These are phyloP conservation scores for Dioctria rufipes DNA, from an alignment of 2,888 invertebrate species.

Conservation along the genomic window DNA sequence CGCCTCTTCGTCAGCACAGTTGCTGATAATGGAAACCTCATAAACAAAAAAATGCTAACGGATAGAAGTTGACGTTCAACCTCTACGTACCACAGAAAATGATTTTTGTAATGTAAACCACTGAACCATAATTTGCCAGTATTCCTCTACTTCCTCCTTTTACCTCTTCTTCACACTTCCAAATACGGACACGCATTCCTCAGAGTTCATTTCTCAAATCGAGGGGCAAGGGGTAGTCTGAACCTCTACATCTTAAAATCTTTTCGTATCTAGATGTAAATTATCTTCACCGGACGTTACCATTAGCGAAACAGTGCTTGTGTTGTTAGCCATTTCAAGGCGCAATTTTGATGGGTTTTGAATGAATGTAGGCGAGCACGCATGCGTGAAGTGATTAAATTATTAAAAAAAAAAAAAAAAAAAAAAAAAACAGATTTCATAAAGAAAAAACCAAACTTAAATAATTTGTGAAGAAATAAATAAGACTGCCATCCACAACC, in stretches of 20 bases:
- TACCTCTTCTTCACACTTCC: too few species aligned
- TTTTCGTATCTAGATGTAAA: neutral
- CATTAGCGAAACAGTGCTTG: slow-evolving; percentile 12
- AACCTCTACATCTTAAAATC: neutral
- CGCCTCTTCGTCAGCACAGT: too few species aligned
- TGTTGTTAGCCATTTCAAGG: neutral
- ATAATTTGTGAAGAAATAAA: too few species aligned
- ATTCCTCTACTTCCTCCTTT: too few species aligned
- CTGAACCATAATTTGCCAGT: too few species aligned
- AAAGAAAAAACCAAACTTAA: too few species aligned
- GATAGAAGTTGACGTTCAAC: too few species aligned
- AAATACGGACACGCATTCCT: neutral
- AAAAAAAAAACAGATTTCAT: neutral
- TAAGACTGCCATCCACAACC: neutral
- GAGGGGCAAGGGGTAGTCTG: neutral
- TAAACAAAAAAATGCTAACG: too few species aligned
- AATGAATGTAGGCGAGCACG: slow-evolving; percentile 28
- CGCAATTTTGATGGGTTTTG: neutral
- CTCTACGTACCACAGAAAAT: too few species aligned
- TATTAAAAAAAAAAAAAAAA: slow-evolving; percentile 22
- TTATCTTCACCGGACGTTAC: slow-evolving; percentile 34
- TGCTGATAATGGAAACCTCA: too few species aligned
- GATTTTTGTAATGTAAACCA: too few species aligned
- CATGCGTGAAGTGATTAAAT: slow-evolving; percentile 42
- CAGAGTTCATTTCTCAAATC: neutral